Evolutionary conservation across 2,797 vertebrate species (phyloP).

Genomic region (Cheirogaleus major): DNA sequence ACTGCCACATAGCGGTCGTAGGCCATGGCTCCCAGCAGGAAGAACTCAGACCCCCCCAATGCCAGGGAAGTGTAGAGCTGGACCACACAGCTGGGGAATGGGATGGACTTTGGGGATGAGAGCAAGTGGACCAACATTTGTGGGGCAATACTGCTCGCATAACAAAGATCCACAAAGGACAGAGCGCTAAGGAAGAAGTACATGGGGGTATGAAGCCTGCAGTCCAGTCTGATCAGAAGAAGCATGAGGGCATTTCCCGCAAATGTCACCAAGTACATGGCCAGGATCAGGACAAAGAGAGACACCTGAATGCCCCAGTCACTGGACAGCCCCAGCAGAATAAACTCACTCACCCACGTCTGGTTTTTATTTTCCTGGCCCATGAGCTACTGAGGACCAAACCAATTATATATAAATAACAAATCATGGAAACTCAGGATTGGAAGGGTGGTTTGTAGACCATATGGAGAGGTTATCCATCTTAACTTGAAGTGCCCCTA

Average conservation of each 20-base stretch:
- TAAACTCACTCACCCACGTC: conserved; percentile 47
- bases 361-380: conserved; percentile 21
- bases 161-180: conserved; percentile 65
- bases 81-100: conserved; percentile 47
- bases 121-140: conserved; percentile 65
- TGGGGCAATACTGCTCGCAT: conserved; percentile 41
- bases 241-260: conserved; percentile 65
- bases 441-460: not conserved
- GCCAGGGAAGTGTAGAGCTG: conserved; percentile 48
- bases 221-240: conserved; percentile 60
- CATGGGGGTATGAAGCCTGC: conserved; percentile 68
- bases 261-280: conserved; percentile 56
- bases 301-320: not conserved
- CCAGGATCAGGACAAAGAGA: conserved; percentile 60
- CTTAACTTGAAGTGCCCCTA: not conserved
- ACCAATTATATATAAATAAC: not conserved
- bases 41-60: conserved; percentile 53
- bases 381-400: conserved; percentile 18
- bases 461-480: not conserved
- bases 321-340: conserved; percentile 61
- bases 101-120: conserved; percentile 36
- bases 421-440: not conserved
- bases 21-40: conserved; percentile 67
- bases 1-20: conserved; percentile 50
- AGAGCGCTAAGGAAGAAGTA: conserved; percentile 72